phyloP scores from a whole-genome alignment of 2,797 vertebrate species.

The Intellagama lesueurii region DNA sequence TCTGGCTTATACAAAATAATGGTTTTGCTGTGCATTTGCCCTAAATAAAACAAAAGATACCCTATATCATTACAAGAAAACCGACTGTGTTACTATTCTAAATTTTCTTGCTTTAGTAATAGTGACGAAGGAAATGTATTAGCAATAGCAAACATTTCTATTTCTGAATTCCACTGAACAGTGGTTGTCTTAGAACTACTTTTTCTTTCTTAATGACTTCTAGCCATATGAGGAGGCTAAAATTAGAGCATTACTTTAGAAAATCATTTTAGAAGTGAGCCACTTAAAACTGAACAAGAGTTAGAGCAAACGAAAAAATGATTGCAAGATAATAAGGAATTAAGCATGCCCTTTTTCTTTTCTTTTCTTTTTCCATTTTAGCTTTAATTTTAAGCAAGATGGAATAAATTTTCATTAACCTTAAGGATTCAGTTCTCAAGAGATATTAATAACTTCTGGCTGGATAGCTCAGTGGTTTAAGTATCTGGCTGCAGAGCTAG shows the following conservation, averaged over 20 bases:
- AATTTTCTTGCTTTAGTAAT: slow-evolving; percentile 42
- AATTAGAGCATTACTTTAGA: slow-evolving; percentile 58
- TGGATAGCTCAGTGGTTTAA: no score
- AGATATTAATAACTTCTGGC: slow-evolving; percentile 16
- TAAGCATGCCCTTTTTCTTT: slow-evolving; percentile 41
- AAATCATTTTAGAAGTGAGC: slow-evolving; percentile 54
- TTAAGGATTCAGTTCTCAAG: slow-evolving; percentile 34
- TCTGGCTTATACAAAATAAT: slow-evolving; percentile 62
- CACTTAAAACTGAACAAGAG: slow-evolving; percentile 52
- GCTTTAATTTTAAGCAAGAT: slow-evolving; percentile 35
- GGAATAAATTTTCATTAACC: slow-evolving; percentile 29
- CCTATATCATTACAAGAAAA: slow-evolving; percentile 41
- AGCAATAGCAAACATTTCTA: slow-evolving; percentile 4
- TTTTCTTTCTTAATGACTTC: slow-evolving; percentile 32
- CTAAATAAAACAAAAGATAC: slow-evolving; percentile 45
- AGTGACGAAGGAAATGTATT: slow-evolving; percentile 42
- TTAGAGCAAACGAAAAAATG: slow-evolving; percentile 33
- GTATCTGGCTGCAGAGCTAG: no score
- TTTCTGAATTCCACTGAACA: slow-evolving; percentile 45
- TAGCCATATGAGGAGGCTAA: slow-evolving; percentile 48
- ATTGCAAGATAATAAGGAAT: slow-evolving; percentile 27
- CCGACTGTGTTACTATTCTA: slow-evolving; percentile 51
- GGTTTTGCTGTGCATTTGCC: slow-evolving; percentile 61
- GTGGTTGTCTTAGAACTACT: neutral
- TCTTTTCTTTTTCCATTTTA: slow-evolving; percentile 35